Conservation (phyloP, 1,140 invertebrate genomes). For the Phymastichus coffea region DNA sequence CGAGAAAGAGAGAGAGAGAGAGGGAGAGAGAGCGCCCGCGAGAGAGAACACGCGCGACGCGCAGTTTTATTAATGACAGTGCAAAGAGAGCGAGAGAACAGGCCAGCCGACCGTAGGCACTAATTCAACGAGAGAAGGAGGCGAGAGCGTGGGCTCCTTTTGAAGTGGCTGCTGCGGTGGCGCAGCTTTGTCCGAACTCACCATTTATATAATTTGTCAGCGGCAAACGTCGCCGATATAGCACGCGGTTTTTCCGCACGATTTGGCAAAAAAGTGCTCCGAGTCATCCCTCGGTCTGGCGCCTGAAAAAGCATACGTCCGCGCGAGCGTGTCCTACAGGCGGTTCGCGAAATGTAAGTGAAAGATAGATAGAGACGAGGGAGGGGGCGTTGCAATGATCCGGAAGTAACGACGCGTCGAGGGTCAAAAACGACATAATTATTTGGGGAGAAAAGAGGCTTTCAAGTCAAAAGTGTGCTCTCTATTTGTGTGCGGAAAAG, state of each 20-base stretch:
- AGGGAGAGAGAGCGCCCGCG: no score
- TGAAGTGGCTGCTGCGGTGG: not conserved
- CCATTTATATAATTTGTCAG: slow-evolving; percentile 56
- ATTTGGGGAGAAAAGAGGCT: not conserved
- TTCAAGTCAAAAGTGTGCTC: not conserved
- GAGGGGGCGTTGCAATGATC: slow-evolving; percentile 42
- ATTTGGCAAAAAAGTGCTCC: slow-evolving; percentile 54
- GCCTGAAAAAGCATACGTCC: slow-evolving; percentile 23
- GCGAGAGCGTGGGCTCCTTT: not conserved
- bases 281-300: slow-evolving; percentile 31
- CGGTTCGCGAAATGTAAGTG: not conserved
- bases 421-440: not conserved
- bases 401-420: slow-evolving; percentile 41
- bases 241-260: slow-evolving; percentile 47
- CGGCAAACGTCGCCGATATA: slow-evolving; percentile 43
- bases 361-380: slow-evolving; percentile 5
- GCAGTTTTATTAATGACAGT: no score
- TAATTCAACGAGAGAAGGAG: no score
- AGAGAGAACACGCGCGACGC: no score
- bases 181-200: slow-evolving; percentile 35
- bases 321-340: not conserved
- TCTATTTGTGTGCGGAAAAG: no score
- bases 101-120: no score
- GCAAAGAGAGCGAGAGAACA: no score
- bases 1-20: no score